These are phyloP conservation scores for Terrapene triunguis DNA, from an alignment of 2,113 vertebrate species.

Conservation along the genomic window DNA sequence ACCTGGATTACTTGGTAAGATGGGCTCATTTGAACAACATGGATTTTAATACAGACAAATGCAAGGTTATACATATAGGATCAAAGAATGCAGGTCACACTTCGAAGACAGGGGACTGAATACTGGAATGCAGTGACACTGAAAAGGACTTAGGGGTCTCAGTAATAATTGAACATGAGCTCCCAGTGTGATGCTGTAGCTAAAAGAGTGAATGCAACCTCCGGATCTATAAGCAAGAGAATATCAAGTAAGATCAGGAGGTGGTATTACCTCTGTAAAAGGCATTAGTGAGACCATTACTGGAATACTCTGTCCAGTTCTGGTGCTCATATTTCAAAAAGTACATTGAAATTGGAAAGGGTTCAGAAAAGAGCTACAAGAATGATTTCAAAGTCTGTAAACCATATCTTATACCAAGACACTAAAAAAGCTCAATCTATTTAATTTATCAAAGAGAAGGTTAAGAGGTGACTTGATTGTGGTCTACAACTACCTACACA, in stretches of 20 bases:
- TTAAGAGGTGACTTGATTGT: conserved; percentile 18
- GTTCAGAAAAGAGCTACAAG: not conserved
- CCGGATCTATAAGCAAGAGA: not conserved
- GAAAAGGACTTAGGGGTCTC: not conserved
- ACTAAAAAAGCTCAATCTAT: not conserved
- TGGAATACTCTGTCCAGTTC: not conserved
- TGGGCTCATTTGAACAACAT: not conserved
- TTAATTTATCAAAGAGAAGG: not conserved
- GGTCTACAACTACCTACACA: not conserved
- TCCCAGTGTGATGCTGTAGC: not conserved
- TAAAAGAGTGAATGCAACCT: not conserved
- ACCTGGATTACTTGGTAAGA: not conserved
- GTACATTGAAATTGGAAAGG: not conserved
- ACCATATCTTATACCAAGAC: not conserved
- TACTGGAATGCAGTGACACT: not conserved
- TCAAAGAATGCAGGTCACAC: not conserved
- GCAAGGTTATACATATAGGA: not conserved
- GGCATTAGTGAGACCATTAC: not conserved
- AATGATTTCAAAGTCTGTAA: not conserved
- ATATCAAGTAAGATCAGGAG: not conserved
- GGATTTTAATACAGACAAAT: not conserved
- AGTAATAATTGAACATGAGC: not conserved
- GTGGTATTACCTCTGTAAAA: not conserved
- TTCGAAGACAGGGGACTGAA: not conserved
- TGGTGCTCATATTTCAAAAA: not conserved